A percentile compares a stretch with the other conserved stretches of the same genome.
Evolutionary conservation across 2,888 invertebrate species (phyloP).

Genomic region (Nomada hirtipes): DNA sequence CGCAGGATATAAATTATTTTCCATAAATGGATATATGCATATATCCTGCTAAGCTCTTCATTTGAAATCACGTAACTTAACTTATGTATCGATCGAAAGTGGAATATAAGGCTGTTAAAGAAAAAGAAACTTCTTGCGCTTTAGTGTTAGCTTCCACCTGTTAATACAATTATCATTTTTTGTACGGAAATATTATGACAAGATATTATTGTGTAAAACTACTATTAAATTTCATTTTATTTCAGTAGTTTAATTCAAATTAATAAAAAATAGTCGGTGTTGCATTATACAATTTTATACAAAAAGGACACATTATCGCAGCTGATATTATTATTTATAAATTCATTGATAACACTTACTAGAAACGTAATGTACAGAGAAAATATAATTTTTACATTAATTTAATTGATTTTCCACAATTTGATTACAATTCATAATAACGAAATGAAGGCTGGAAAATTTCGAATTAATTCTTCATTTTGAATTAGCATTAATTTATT

Average conservation of each 20-base stretch:
- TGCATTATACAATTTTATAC: constrained; percentile 39
- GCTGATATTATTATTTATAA: constrained; percentile 27
- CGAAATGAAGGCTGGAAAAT: constrained; percentile 32
- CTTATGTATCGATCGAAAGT: constrained; percentile 72
- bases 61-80: constrained; percentile 64
- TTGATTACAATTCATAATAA: constrained; percentile 39
- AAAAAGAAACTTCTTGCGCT: constrained; percentile 56
- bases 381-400: constrained; percentile 15
- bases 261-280: constrained; percentile 20
- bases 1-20: constrained; percentile 58
- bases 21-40: constrained; percentile 39
- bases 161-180: constrained; percentile 12
- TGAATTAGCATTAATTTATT: constrained; percentile 69
- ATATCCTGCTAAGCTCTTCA: constrained; percentile 55
- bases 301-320: constrained; percentile 3
- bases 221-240: constrained; percentile 24
- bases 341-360: constrained; percentile 8
- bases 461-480: constrained; percentile 24
- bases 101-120: constrained; percentile 73
- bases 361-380: constrained; percentile 31
- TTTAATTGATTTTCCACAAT: constrained; percentile 29
- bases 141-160: constrained; percentile 13
- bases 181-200: background rate
- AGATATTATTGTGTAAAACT: constrained; percentile 12
- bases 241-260: constrained; percentile 5